Conservation (phyloP, 2,113 vertebrate species). For the Cyanoderma ruficeps region DNA sequence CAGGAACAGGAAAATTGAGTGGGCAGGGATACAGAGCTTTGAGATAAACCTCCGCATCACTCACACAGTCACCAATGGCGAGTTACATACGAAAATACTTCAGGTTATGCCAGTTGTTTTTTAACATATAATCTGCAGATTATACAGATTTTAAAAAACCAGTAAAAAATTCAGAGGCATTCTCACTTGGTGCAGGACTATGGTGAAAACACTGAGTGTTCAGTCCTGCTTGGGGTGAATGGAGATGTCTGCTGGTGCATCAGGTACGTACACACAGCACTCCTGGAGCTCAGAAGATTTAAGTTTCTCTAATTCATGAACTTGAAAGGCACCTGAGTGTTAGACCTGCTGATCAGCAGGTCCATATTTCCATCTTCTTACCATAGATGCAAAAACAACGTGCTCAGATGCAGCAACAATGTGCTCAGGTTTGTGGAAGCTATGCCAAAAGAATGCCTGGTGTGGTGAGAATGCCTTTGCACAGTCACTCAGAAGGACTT, state of each 20-base stretch:
- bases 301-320: neutral
- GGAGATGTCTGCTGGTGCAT: neutral
- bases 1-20: neutral
- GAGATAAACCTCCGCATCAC: neutral
- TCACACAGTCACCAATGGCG: neutral
- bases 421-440: neutral
- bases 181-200: neutral
- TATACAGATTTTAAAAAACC: neutral
- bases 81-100: neutral
- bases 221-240: neutral
- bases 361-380: neutral
- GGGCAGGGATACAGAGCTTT: neutral
- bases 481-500: accelerated
- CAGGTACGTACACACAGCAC: neutral
- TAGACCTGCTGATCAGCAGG: neutral
- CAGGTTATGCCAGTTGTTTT: neutral
- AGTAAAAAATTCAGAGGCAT: neutral
- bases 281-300: neutral
- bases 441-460: neutral
- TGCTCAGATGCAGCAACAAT: neutral
- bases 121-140: neutral
- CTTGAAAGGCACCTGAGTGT: neutral
- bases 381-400: neutral
- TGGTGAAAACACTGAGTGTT: neutral
- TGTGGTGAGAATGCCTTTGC: neutral